Base-by-base conservation (phyloP, 2,113 vertebrate genomes). In the Myxocyprinus asiaticus region DNA sequence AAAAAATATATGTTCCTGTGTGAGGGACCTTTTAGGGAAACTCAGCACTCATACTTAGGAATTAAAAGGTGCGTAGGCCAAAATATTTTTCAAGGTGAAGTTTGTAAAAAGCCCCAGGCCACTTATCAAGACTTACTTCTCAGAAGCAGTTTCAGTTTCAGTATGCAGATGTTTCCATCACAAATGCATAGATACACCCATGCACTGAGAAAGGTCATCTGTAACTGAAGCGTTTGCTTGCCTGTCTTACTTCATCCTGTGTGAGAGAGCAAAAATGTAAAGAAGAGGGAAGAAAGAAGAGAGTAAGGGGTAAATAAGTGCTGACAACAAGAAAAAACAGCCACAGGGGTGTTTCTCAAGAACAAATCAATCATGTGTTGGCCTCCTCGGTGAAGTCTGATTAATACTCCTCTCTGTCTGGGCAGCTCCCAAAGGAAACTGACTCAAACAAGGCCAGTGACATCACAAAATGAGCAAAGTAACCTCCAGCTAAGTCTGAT, bases 321-420 rank as follows among this genome's bases (percentile, higher is more conserved):
- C 76, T 79, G 67, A 55, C 73, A 53, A 77, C 53, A 33, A 61
- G 78, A 80, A 59, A 55, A 77, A 69, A 76, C 66, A 43, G 68
- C 75, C 17, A 12, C 50, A 74, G 78, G 75, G 58, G 50, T 75
- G 69, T 78, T 84, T 63, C 78, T 72, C 67, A 76, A 47, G 68
- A 58, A 69, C 53, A 45, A 33, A 78, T 81, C 78, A 14, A 33
- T 80, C 67, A 80, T 73, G 64, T 67, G 7, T 63, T 74, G 69
- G 78, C 55, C 64, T 14, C 48, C 15, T 47, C n/a, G 15, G 22
- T 83, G 51, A 77, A 64, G 74, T 80, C 65, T 72, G 62, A 64
- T 43, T 66, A 62, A 83, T 56, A 33, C 42, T 67, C 55, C 55
- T 62, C n/a, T 73, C 17, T 48, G 42, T 33, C 78, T 69, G 75